Conservation (phyloP, 2,888 invertebrate species). For the Cheiracanthium punctorium region DNA sequence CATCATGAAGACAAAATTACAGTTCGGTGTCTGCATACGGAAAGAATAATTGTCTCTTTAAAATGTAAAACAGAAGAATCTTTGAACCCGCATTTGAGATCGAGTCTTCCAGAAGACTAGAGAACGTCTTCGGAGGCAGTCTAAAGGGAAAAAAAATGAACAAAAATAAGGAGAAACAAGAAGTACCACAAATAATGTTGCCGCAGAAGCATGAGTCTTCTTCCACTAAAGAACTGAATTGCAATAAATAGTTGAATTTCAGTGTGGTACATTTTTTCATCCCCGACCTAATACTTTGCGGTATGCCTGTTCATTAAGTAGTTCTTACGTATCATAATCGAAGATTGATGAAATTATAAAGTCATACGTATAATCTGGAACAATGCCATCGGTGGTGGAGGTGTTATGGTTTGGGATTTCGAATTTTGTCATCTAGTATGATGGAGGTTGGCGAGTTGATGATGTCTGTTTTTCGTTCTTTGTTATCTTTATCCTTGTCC, state of each 20-base stretch:
- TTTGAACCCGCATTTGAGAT: constrained; percentile 11
- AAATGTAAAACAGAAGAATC: neutral
- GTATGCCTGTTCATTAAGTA: constrained; percentile 59
- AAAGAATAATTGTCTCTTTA: neutral
- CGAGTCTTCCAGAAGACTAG: neutral
- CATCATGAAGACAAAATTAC: constrained; percentile 1
- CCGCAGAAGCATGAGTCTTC: constrained; percentile 23
- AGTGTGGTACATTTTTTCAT: neutral
- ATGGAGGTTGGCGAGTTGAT: constrained; percentile 50
- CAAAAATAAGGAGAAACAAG: neutral
- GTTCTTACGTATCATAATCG: constrained; percentile 56
- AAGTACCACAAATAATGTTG: constrained; percentile 23
- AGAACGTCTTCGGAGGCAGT: neutral
- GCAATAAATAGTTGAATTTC: constrained; percentile 2
- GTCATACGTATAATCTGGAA: constrained; percentile 14
- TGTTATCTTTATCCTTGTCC: constrained; percentile 64
- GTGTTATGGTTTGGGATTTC: constrained; percentile 59
- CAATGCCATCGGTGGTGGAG: neutral
- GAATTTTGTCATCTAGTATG: constrained; percentile 63
- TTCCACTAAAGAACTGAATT: neutral
- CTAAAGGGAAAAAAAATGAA: no score
- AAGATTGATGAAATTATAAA: constrained; percentile 8
- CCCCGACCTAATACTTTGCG: constrained; percentile 58
- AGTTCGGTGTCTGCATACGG: neutral
- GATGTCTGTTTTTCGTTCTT: constrained; percentile 35